phyloP scores from a whole-genome alignment of 2,113 vertebrate species.

The Corvus moneduloides region DNA sequence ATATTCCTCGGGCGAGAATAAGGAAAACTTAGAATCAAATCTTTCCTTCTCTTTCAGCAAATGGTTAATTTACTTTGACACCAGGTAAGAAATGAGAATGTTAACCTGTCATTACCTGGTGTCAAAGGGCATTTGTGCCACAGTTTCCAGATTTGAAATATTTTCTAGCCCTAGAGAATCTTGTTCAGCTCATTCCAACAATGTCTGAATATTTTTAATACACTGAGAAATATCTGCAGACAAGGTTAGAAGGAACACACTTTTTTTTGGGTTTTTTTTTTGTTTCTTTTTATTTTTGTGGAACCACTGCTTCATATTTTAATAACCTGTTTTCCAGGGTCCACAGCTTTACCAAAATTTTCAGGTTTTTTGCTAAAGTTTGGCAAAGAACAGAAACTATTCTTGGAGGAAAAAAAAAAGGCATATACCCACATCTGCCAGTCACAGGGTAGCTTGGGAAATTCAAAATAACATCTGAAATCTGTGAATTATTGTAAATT shows the following conservation, averaged over 20 bases:
- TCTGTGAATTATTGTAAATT: not conserved
- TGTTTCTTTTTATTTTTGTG: not conserved
- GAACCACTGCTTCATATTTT: not conserved
- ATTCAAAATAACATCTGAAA: not conserved
- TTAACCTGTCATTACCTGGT: not conserved
- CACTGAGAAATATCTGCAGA: not conserved
- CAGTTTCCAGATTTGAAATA: not conserved
- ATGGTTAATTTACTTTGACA: not conserved
- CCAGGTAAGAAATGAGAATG: not conserved
- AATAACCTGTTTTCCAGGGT: not conserved
- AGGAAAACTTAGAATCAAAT: not conserved
- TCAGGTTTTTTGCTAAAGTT: not conserved
- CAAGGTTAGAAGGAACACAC: accelerated
- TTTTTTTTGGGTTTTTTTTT: too few species aligned
- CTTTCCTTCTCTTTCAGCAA: not conserved
- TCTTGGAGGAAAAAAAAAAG: not conserved
- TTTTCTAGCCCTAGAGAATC: not conserved
- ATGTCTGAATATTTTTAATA: not conserved
- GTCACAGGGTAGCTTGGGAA: not conserved
- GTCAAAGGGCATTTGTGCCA: not conserved
- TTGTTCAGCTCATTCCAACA: not conserved
- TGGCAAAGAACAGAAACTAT: not conserved
- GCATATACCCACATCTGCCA: not conserved
- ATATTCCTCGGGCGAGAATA: not conserved
- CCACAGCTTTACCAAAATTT: not conserved